Evolutionary conservation across 2,113 vertebrate species (phyloP).

Genomic region (Anguilla japonica): DNA sequence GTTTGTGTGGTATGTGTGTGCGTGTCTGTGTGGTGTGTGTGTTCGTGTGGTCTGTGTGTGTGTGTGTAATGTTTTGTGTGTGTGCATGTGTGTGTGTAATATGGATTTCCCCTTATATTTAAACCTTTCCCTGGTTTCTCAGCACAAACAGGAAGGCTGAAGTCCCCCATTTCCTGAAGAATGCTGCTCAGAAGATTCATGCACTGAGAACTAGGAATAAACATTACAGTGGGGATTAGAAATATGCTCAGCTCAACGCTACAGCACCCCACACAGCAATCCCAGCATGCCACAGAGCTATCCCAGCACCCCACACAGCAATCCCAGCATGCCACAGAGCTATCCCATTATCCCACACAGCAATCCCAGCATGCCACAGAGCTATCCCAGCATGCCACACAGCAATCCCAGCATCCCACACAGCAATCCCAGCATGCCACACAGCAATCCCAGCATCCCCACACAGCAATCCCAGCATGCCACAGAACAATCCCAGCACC

Average conservation of each 20-base stretch:
- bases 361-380: neutral
- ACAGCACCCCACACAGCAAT: neutral
- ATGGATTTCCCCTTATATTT: constrained; percentile 26
- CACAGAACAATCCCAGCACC: neutral
- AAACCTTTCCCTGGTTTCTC: constrained; percentile 44
- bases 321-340: too few relatives aligned
- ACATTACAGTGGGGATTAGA: neutral
- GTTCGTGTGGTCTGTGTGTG: too few relatives aligned
- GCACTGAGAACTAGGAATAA: constrained; percentile 22
- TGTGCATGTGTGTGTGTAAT: constrained; percentile 1
- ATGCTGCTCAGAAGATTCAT: constrained; percentile 38
- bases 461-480: too few relatives aligned
- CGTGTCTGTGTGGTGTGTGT: too few relatives aligned
- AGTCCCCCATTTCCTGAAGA: constrained; percentile 52
- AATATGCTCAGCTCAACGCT: constrained; percentile 1
- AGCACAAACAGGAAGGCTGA: constrained; percentile 62
- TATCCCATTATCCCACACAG: too few relatives aligned
- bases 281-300: too few relatives aligned
- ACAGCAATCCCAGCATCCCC: too few relatives aligned
- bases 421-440: too few relatives aligned
- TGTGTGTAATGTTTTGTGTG: neutral
- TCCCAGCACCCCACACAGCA: too few relatives aligned
- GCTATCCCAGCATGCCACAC: neutral
- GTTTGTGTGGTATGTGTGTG: neutral
- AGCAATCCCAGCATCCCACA: neutral